Evolutionary conservation across 2,888 invertebrate genomes (phyloP), one percentile per base, ranked within the genome.

Genomic region (Schrankia costaestrigalis): DNA sequence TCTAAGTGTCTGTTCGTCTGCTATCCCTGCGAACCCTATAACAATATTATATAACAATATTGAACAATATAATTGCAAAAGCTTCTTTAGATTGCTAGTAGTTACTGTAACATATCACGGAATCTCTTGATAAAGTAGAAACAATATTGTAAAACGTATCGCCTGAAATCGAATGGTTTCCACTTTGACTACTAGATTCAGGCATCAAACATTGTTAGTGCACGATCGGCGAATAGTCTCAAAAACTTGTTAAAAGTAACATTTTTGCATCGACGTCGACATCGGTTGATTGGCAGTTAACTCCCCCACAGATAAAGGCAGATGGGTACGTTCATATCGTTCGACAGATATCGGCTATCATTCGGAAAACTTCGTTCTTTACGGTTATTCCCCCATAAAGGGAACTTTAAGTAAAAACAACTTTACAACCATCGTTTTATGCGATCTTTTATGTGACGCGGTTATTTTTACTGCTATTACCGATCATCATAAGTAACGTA

Each of bases 371-470:
- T 83, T 75, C 69, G 62, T 50, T 63, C 75, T 82, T 85, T 82
- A 86, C 65, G 82, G 74, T 82, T 83, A 84, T 81, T 63, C 59
- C 63, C 67, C 80, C 57, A 83, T 85, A 86, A 85, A 86, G 67
- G 64, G 56, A 71, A 71, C 65, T 76, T 73, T 76, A 77, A 80
- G 82, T 78, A 82, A 84, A 84, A 83, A 80, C 82, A 79, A 79
- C 58, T 83, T 86, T 85, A 84, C 80, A 77, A 56, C 79, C 71
- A 64, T 61, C 60, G 69, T 74, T 82, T 78, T 80, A 75, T 67
- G 71, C 59, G 62, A 63, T 60, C 58, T 64, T 76, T 81, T 77
- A 75, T 71, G 68, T 58, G 26, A 37, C 44, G 62, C 64, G 71
- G 72, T 74, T 72, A 68, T 74, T 72, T 71, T 74, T 66, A 68